phyloP scores from a whole-genome alignment of 1,140 invertebrate genomes.

The Marisa cornuarietis region DNA sequence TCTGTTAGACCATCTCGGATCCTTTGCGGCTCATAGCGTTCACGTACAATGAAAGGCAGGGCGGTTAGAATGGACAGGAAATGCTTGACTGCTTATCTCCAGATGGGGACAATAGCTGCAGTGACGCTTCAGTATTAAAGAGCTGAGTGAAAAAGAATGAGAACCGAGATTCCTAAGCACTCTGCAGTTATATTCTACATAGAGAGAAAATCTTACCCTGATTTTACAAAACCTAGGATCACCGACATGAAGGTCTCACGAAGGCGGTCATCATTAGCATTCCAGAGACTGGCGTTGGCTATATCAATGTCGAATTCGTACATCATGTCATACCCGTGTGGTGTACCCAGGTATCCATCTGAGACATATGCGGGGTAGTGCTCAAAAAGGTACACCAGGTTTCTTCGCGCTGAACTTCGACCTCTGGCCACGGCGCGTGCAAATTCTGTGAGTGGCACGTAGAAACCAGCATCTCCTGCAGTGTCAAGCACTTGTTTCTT shows the following conservation, averaged over 20 bases:
- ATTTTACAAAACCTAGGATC: not conserved
- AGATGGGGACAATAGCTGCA: no score
- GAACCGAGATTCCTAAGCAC: no score
- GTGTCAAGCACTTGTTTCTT: not conserved
- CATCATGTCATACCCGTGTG: not conserved
- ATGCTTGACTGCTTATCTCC: no score
- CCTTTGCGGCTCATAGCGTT: no score
- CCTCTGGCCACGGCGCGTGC: not conserved
- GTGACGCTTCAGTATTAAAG: no score
- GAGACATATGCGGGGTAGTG: not conserved
- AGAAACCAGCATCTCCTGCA: not conserved
- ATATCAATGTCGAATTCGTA: not conserved
- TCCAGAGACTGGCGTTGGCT: not conserved
- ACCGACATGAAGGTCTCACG: not conserved
- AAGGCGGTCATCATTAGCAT: not conserved
- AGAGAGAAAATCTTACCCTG: not conserved
- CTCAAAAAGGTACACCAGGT: conserved; percentile 4
- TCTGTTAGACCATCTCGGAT: no score
- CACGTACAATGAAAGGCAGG: no score
- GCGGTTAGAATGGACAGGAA: no score
- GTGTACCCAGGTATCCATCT: not conserved
- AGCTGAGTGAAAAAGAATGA: no score
- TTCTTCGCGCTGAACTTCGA: not conserved
- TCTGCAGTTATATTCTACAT: no score
- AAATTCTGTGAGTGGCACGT: not conserved